Conservation (phyloP, 2,888 invertebrate genomes). For the Scaeva pyrastri region DNA sequence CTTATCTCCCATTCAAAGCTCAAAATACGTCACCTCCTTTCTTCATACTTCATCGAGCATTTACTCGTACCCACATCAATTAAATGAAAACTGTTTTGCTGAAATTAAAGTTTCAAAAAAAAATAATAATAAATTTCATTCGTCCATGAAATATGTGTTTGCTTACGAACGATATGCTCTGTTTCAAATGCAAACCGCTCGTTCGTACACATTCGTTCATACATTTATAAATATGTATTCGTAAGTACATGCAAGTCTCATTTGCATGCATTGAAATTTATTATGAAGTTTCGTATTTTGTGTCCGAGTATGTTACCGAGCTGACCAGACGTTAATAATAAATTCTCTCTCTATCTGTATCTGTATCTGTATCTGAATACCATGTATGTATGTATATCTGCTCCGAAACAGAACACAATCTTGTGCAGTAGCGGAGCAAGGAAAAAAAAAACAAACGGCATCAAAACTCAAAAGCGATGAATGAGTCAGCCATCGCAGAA, state of each 20-base stretch:
- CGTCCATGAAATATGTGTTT: conserved; percentile 61
- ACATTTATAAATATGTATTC: not conserved
- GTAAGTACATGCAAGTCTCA: not conserved
- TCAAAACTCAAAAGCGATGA: conserved; percentile 6
- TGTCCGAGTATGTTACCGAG: too few relatives aligned
- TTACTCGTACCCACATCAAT: not conserved
- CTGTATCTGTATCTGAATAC: not conserved
- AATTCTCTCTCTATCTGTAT: conserved; percentile 29
- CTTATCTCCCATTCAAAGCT: not conserved
- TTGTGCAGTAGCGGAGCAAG: not conserved
- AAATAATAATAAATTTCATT: conserved; percentile 25
- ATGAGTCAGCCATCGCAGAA: conserved; percentile 19
- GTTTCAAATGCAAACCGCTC: conserved; percentile 62
- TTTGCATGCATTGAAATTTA: conserved; percentile 35
- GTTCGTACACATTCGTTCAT: too few relatives aligned
- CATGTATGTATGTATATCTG: too few relatives aligned
- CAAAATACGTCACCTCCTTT: conserved; percentile 29
- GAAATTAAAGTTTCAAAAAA: not conserved
- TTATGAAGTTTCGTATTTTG: conserved; percentile 11
- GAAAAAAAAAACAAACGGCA: not conserved
- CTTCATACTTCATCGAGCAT: not conserved
- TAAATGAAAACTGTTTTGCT: not conserved
- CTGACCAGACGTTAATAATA: conserved; percentile 31
- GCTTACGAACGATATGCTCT: conserved; percentile 62
- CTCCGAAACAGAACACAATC: conserved; percentile 22